These are phyloP conservation scores for Melanocharis versteri DNA, from an alignment of 2,113 vertebrate genomes.

Conservation along the genomic window DNA sequence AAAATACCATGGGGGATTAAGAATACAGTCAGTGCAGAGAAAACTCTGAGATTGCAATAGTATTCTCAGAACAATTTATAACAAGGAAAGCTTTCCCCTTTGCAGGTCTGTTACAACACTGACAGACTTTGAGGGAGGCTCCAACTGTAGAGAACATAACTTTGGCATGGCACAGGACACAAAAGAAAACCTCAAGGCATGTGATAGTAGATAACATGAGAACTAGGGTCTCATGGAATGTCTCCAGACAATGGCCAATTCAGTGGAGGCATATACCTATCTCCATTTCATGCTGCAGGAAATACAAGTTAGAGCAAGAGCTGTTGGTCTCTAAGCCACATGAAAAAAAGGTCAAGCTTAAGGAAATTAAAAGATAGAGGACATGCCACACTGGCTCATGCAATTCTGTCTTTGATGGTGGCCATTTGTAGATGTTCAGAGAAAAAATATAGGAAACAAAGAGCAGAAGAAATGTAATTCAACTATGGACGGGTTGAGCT, in stretches of 20 bases:
- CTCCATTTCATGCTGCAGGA: background rate
- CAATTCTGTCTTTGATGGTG: background rate
- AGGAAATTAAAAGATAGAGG: background rate
- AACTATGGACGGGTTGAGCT: background rate
- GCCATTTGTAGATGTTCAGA: background rate
- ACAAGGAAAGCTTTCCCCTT: background rate
- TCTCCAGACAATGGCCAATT: background rate
- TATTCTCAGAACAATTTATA: background rate
- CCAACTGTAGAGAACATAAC: background rate
- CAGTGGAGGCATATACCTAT: background rate
- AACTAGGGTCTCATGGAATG: background rate
- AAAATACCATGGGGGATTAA: background rate
- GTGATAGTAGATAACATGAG: background rate
- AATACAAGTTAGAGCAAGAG: background rate
- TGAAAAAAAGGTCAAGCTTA: background rate
- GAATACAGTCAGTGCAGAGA: background rate
- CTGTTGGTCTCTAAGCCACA: background rate
- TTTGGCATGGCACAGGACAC: background rate
- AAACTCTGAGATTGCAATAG: background rate
- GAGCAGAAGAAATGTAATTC: background rate
- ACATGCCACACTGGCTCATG: background rate
- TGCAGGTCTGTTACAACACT: background rate
- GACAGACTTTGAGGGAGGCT: background rate
- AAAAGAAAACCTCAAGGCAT: background rate
- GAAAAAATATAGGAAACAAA: background rate